Percentiles rank a stretch among this genome's conserved stretches.
These are phyloP conservation scores for Peromyscus leucopus DNA, from an alignment of 2,113 vertebrate genomes.

Conservation along the genomic window DNA sequence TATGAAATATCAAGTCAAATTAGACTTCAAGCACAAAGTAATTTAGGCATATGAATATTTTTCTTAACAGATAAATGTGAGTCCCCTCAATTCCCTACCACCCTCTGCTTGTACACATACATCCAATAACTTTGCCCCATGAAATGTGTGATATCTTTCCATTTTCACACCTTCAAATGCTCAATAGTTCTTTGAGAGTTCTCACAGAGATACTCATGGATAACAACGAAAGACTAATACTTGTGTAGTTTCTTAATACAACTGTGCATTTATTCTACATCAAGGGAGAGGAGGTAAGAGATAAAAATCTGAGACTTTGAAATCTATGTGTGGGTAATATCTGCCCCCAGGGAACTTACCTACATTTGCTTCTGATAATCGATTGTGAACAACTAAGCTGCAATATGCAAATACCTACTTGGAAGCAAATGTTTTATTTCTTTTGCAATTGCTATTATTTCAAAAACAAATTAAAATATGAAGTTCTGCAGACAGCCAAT, in stretches of 20 bases:
- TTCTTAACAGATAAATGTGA: neutral
- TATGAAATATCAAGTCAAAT: constrained; percentile 10
- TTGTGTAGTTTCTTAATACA: neutral
- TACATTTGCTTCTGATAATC: constrained; percentile 68
- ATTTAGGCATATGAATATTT: constrained; percentile 15
- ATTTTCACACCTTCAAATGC: neutral
- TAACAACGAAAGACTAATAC: constrained; percentile 28
- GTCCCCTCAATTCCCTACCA: neutral
- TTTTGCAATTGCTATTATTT: constrained; percentile 59
- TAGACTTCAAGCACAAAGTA: constrained; percentile 39
- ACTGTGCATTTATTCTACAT: constrained; percentile 40
- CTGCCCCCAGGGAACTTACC: constrained; percentile 33
- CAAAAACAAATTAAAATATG: constrained; percentile 71
- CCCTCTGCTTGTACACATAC: neutral
- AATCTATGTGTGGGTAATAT: constrained; percentile 61
- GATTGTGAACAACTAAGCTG: constrained; percentile 51
- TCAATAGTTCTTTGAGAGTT: constrained; percentile 2
- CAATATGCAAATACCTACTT: constrained; percentile 57
- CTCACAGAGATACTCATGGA: constrained; percentile 13
- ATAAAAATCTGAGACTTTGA: neutral
- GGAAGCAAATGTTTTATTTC: constrained; percentile 50
- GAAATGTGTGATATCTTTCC: neutral
- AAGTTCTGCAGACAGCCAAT: constrained; percentile 75
- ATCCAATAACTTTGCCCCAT: constrained; percentile 12
- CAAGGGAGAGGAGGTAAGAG: neutral